phyloP scores from a whole-genome alignment of 2,113 vertebrate genomes.

The Etheostoma spectabile region DNA sequence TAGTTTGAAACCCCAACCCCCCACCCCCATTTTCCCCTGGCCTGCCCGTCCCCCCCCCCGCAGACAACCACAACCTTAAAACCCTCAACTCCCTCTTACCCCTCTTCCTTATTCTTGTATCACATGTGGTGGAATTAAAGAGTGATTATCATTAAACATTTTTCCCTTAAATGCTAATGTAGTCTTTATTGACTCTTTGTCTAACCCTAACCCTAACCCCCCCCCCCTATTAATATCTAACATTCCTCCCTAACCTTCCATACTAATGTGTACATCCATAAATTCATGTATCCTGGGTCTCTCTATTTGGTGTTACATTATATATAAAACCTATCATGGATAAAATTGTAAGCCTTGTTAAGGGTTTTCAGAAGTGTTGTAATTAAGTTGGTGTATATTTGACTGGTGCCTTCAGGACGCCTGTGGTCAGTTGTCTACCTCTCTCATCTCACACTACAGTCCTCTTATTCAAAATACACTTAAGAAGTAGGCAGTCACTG shows the following conservation, averaged over 20 bases:
- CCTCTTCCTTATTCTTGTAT: conserved; percentile 10
- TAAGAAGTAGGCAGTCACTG: conserved; percentile 23
- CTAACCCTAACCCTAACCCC: no score
- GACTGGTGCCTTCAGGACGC: conserved; percentile 78
- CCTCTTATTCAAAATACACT: conserved; percentile 65
- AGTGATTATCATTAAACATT: conserved; percentile 5
- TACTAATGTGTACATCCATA: not conserved
- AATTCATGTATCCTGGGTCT: not conserved
- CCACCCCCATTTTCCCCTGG: conserved; percentile 30
- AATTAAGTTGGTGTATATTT: conserved; percentile 79
- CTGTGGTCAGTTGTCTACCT: conserved; percentile 72
- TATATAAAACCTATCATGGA: conserved; percentile 37
- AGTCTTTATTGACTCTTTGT: not conserved
- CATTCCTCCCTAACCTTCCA: not conserved
- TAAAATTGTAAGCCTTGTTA: conserved; percentile 60
- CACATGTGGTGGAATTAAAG: conserved; percentile 12
- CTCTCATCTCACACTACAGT: conserved; percentile 75
- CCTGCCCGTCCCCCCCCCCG: not conserved
- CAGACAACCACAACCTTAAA: conserved; percentile 59
- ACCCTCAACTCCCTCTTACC: conserved; percentile 46
- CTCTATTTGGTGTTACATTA: not conserved
- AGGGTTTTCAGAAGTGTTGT: conserved; percentile 67
- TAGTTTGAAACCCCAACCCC: conserved; percentile 82
- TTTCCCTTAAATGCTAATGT: not conserved
- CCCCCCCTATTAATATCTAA: not conserved